phyloP scores from a whole-genome alignment of 2,797 vertebrate species.

The Xenops minutus region DNA sequence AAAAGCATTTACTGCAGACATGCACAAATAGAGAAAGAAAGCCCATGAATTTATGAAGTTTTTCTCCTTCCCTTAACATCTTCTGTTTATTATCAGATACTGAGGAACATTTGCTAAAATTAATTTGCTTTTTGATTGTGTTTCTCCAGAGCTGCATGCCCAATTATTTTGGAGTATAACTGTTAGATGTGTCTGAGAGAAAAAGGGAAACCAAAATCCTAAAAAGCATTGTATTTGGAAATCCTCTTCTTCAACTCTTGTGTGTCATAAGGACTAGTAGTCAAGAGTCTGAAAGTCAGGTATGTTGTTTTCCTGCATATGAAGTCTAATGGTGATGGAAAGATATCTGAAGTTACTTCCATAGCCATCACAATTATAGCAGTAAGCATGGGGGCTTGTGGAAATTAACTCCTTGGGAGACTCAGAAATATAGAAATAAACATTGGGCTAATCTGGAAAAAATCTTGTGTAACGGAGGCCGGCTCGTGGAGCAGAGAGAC shows the following conservation, averaged over 20 bases:
- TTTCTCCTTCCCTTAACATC: background rate
- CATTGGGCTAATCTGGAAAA: background rate
- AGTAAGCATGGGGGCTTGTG: background rate
- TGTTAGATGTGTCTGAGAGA: background rate
- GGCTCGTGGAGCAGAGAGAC: no score
- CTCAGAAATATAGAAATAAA: background rate
- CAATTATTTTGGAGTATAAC: background rate
- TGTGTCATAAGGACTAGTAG: background rate
- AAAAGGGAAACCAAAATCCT: background rate
- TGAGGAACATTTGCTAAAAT: background rate
- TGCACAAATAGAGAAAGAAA: background rate
- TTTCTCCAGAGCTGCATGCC: background rate
- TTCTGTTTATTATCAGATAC: background rate
- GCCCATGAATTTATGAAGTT: fast-evolving
- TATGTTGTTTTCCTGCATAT: background rate
- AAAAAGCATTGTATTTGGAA: background rate
- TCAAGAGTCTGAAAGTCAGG: background rate
- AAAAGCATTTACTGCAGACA: background rate
- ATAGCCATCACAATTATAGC: background rate
- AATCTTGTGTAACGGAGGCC: no score
- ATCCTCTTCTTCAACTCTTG: background rate
- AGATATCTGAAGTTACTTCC: background rate
- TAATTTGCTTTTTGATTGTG: background rate
- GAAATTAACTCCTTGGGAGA: background rate
- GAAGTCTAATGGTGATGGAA: background rate